These are phyloP conservation scores for Jacana jacana DNA, from an alignment of 2,113 vertebrate species.

Conservation along the genomic window DNA sequence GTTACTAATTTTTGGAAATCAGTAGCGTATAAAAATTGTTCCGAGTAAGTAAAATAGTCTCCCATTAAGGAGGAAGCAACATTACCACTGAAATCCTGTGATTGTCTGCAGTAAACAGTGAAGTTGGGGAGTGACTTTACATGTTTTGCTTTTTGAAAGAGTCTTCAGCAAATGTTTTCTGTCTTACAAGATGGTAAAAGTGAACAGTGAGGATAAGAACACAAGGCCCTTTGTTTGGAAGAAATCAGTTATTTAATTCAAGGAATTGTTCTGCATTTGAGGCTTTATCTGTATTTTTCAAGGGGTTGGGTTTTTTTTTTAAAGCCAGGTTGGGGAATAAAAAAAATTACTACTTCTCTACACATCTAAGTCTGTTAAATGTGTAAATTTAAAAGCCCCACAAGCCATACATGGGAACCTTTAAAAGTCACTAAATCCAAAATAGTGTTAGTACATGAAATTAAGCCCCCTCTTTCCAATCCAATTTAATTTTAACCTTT, in stretches of 20 bases:
- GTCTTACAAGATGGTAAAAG: neutral
- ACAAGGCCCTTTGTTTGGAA: neutral
- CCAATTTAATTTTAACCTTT: neutral
- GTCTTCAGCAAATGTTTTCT: neutral
- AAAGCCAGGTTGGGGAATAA: neutral
- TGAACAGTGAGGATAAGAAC: neutral
- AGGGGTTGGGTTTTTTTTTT: accelerated
- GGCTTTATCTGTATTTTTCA: neutral
- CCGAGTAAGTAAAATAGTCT: neutral
- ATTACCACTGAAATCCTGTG: neutral
- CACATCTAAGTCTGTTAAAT: neutral
- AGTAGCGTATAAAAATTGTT: neutral
- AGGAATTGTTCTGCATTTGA: neutral
- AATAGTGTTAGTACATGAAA: neutral
- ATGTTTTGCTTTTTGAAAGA: neutral
- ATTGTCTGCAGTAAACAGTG: neutral
- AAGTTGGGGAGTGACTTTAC: neutral
- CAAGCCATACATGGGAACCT: neutral
- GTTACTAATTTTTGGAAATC: neutral
- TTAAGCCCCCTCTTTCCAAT: neutral
- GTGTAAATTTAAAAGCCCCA: neutral
- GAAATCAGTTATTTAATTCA: neutral
- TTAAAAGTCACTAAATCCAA: neutral
- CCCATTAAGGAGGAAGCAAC: neutral
- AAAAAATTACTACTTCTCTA: neutral